A percentile compares a stretch with the other conserved stretches of the same genome.
Evolutionary conservation across 1,140 invertebrate species (phyloP).

Genomic region (Gonatopus flavifemur): DNA sequence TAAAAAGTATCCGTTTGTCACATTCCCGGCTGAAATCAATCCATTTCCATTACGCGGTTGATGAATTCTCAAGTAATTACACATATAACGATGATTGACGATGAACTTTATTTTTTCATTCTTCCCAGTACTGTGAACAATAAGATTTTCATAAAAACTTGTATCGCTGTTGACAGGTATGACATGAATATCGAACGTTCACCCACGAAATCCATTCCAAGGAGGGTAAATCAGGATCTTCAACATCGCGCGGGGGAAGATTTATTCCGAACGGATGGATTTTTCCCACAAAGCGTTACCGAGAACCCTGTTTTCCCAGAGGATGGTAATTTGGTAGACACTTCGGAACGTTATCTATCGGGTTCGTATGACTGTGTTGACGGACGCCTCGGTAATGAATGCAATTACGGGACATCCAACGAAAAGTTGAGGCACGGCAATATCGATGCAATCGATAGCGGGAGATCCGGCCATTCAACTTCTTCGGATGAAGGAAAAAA

Average conservation of each 20-base stretch:
- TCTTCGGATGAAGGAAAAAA: conserved; percentile 41
- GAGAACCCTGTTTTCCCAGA: conserved; percentile 28
- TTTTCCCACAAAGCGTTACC: conserved; percentile 47
- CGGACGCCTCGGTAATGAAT: conserved; percentile 28
- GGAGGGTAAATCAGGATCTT: conserved; percentile 23
- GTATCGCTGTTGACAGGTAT: no score
- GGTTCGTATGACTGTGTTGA: conserved; percentile 46
- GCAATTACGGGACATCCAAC: conserved; percentile 20
- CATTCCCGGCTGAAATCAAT: no score
- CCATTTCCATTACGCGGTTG: no score
- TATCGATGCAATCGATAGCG: conserved; percentile 19
- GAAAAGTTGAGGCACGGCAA: conserved; percentile 24
- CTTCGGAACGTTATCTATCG: conserved; percentile 31
- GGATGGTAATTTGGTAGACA: conserved; percentile 39
- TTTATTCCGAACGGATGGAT: conserved; percentile 37
- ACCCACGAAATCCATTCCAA: conserved; percentile 31
- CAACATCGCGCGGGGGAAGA: conserved; percentile 11
- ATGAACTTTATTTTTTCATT: no score
- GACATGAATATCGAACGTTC: conserved; percentile 40
- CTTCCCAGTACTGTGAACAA: no score
- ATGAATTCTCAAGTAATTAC: no score
- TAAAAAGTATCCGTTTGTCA: no score
- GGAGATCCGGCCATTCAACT: conserved; percentile 36
- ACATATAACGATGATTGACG: no score
- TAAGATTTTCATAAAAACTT: no score